These are phyloP conservation scores for Caenorhabditis sulstoni DNA, from an alignment of 2,888 invertebrate genomes.

Conservation along the genomic window DNA sequence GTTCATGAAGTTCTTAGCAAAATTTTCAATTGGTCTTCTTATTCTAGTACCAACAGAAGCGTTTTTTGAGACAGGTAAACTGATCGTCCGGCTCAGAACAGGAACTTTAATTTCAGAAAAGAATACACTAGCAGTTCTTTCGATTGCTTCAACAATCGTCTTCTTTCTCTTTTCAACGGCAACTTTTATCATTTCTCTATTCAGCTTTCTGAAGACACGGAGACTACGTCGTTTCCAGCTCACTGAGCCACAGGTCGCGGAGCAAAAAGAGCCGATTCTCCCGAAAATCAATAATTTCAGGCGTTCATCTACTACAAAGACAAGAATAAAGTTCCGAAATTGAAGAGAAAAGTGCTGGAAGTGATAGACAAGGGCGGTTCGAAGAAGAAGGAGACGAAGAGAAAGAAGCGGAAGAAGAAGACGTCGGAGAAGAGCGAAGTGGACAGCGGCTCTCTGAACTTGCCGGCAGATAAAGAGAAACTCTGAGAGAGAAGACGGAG, in stretches of 20 bases:
- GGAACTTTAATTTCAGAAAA: slow-evolving; percentile 9
- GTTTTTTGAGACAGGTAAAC: not conserved
- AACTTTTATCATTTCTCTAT: slow-evolving; percentile 5
- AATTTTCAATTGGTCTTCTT: not conserved
- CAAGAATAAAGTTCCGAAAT: slow-evolving; percentile 21
- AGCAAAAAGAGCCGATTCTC: not conserved
- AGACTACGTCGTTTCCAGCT: slow-evolving; percentile 20
- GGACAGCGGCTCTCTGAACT: not conserved
- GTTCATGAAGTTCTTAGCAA: slow-evolving; percentile 8
- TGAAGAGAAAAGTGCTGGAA: slow-evolving; percentile 27
- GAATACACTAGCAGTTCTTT: slow-evolving; percentile 3
- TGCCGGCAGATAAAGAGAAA: not conserved
- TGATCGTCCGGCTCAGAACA: not conserved
- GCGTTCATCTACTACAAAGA: slow-evolving; percentile 20
- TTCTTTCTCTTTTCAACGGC: slow-evolving; percentile 18
- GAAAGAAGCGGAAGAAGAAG: not conserved
- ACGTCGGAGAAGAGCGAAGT: not conserved
- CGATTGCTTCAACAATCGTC: slow-evolving; percentile 7
- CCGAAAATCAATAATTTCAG: not conserved
- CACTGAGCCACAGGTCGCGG: slow-evolving; percentile 14
- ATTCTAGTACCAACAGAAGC: not conserved
- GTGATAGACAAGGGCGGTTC: slow-evolving; percentile 40
- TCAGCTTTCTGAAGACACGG: slow-evolving; percentile 22
- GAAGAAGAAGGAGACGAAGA: slow-evolving; percentile 1
- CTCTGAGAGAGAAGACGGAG: slow-evolving; percentile 1